These are phyloP conservation scores for Thunnus maccoyii DNA, from an alignment of 2,113 vertebrate species.

Conservation along the genomic window DNA sequence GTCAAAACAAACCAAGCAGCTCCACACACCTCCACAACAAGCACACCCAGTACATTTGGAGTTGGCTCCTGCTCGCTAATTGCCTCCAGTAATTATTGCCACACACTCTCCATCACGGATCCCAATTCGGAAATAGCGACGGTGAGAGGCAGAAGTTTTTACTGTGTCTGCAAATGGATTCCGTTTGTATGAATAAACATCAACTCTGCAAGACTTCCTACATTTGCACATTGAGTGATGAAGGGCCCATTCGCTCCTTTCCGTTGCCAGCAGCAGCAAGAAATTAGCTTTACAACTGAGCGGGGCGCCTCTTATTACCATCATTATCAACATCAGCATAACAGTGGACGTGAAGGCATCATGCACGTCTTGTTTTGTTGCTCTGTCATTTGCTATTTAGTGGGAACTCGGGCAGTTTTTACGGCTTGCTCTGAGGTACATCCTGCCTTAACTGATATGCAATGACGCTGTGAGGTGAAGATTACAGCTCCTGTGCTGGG, in stretches of 20 bases:
- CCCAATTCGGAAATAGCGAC: conserved; percentile 34
- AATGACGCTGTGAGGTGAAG: not conserved
- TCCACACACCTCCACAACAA: not conserved
- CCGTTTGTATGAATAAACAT: conserved; percentile 83
- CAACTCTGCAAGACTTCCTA: conserved; percentile 32
- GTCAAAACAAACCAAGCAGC: conserved; percentile 63
- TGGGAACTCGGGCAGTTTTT: not conserved
- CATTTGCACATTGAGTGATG: conserved; percentile 69
- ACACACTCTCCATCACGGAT: conserved; percentile 49
- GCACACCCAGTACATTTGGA: conserved; percentile 52
- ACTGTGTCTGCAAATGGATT: conserved; percentile 79
- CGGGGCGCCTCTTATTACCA: conserved; percentile 67
- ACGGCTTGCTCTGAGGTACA: conserved; percentile 22
- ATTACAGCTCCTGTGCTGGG: conserved; percentile 1
- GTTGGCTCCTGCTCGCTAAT: conserved; percentile 65
- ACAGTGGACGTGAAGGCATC: conserved; percentile 55
- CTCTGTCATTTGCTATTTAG: conserved; percentile 29
- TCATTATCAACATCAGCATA: conserved; percentile 75
- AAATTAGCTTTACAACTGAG: conserved; percentile 74
- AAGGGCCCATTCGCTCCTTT: conserved; percentile 39
- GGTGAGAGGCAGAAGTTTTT: conserved; percentile 51
- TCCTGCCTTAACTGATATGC: conserved; percentile 37
- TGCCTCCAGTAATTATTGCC: conserved; percentile 55
- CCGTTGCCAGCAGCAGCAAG: conserved; percentile 47
- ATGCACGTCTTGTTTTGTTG: conserved; percentile 22